A percentile compares a stretch with the other conserved stretches of the same genome.
Evolutionary conservation across 2,888 invertebrate genomes (phyloP).

Genomic region (Dendrolimus pini): DNA sequence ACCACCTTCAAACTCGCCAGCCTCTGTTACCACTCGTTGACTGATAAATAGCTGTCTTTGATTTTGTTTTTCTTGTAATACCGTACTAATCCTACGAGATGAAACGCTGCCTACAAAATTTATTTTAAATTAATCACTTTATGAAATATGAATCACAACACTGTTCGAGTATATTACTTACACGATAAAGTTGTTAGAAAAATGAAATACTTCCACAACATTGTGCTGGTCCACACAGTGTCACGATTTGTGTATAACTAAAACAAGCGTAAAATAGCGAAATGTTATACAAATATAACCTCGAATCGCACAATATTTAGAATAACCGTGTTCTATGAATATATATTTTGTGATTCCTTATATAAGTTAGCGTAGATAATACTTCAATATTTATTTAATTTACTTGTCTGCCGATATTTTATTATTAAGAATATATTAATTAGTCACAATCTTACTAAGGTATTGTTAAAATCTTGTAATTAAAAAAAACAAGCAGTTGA

Average conservation of each 20-base stretch:
- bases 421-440: too few species aligned
- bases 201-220: not conserved
- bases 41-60: constrained; percentile 58
- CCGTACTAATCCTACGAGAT: not conserved
- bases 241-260: not conserved
- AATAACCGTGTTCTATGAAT: too few species aligned
- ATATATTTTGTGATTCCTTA: too few species aligned
- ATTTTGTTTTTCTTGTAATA: not conserved
- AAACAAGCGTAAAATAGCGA: not conserved
- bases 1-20: constrained; percentile 73
- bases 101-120: not conserved
- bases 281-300: too few species aligned
- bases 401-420: too few species aligned
- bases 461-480: too few species aligned
- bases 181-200: not conserved
- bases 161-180: not conserved
- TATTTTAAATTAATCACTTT: not conserved
- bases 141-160: too few species aligned
- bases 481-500: too few species aligned
- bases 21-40: constrained; percentile 68
- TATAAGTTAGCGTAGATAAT: too few species aligned
- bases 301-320: too few species aligned
- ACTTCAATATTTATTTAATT: too few species aligned
- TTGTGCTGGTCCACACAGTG: not conserved
- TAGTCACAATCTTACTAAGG: too few species aligned